Evolutionary conservation across 2,113 vertebrate genomes (phyloP).

Genomic region (Colius striatus): DNA sequence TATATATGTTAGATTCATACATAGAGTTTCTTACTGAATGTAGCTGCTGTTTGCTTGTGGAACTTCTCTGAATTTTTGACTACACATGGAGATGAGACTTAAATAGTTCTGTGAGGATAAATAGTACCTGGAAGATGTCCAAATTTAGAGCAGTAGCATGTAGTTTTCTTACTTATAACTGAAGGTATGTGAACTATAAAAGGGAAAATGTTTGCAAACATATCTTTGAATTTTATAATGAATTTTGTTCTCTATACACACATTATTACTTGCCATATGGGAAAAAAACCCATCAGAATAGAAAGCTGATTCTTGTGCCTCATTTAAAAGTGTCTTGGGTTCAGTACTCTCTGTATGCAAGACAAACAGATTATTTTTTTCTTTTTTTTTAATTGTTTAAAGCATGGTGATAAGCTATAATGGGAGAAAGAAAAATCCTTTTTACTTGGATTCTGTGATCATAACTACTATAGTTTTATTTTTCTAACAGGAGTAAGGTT

Average conservation of each 20-base stretch:
- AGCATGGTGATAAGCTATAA: not conserved
- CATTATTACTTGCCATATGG: not conserved
- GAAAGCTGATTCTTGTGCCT: not conserved
- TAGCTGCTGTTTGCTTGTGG: not conserved
- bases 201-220: constrained; percentile 15
- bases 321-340: not conserved
- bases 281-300: not conserved
- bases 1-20: not conserved
- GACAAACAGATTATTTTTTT: not conserved
- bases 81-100: not conserved
- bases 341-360: not conserved
- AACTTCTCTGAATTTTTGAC: not conserved
- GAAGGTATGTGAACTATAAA: not conserved
- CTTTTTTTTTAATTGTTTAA: not conserved
- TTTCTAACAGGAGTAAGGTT: not conserved
- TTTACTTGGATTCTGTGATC: not conserved
- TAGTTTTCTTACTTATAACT: constrained; percentile 2
- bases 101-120: not conserved
- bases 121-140: not conserved
- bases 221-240: not conserved
- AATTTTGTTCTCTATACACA: not conserved
- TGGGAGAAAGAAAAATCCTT: not conserved
- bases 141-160: not conserved
- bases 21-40: not conserved
- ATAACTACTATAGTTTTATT: not conserved